Evolutionary conservation across 2,797 vertebrate genomes (phyloP), one percentile per base, ranked within the genome.

Genomic region (Gephyroberyx darwinii): DNA sequence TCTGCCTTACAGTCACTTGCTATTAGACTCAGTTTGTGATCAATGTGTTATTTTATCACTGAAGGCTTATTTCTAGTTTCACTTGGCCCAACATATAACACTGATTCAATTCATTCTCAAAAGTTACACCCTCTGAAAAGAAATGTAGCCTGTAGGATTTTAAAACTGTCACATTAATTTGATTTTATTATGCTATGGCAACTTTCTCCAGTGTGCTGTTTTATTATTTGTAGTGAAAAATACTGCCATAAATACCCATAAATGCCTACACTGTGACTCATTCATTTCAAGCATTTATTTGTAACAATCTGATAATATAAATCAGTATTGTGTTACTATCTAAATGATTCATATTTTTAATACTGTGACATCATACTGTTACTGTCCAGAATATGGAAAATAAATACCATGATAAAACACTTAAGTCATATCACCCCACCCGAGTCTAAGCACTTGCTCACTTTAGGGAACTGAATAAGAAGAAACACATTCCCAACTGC

Each of bases 21-120:
- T 17, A 33, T 60, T 17, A 19, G 37, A 54, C 62, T 62, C 53
- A 4, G 37, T 57, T 57, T 65, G 19, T 62, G 43, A 80, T 78
- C 68, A 63, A 72, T 75, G 57, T 69, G 30, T 64, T 65, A 31
- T 66, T 75, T 65, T 67, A 81, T 62, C 65, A 63, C 63, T 71
- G 50, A 65, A 12, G 59, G 73, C 59, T 54, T 65, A 52, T 68
- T 76, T 78, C 63, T 66, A 78, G 10, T 30, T 14, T 17, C 16
- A 48, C 45, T 48, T 41, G 45, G 70, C 65, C 19, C 20, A 16
- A 39, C 54, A 55, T 59, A 55, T n/a, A 65, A 71, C 52, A 50
- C 17, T 50, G 45, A 57, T 53, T 7, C 22, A n/a, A n/a, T n/a
- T n/a, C 47, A 69, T 5, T 48, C 33, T 54, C 50, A 48, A n/a